A percentile compares a stretch with the other conserved stretches of the same genome.
Conservation (phyloP, 2,888 invertebrate species). For the Hedychridium roseum region DNA sequence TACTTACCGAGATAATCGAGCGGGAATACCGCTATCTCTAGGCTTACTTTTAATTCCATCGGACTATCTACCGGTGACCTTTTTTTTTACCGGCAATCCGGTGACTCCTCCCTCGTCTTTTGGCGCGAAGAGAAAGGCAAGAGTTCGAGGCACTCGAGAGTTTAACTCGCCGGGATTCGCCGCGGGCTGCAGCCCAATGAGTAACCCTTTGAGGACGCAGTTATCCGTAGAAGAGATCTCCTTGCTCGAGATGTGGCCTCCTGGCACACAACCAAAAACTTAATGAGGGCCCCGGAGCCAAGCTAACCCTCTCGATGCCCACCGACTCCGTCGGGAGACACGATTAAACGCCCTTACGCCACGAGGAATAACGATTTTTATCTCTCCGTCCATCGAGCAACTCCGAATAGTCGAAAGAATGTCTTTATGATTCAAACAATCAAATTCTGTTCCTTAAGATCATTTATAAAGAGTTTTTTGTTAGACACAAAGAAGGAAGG, state of each 20-base stretch:
- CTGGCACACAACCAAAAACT: constrained; percentile 54
- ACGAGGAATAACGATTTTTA: too few species aligned
- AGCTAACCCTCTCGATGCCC: constrained; percentile 9
- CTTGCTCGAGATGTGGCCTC: constrained; percentile 31
- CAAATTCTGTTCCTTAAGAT: too few species aligned
- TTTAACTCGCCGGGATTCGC: constrained; percentile 25
- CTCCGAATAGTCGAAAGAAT: too few species aligned
- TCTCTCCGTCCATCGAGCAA: too few species aligned
- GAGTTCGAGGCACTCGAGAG: constrained; percentile 17
- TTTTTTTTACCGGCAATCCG: too few species aligned
- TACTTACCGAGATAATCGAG: constrained; percentile 54
- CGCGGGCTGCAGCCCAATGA: constrained; percentile 43
- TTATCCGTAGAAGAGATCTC: constrained; percentile 48
- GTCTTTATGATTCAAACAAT: too few species aligned
- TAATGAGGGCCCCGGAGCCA: constrained; percentile 40
- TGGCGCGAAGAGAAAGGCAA: constrained; percentile 11
- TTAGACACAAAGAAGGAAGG: too few species aligned
- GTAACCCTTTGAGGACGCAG: constrained; percentile 51
- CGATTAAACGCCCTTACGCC: too few species aligned
- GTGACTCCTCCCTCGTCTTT: too few species aligned
- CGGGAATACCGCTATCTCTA: constrained; percentile 45
- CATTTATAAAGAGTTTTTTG: too few species aligned
- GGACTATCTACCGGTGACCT: too few species aligned
- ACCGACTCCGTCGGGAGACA: constrained; percentile 10
- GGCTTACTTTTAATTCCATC: constrained; percentile 59